Conservation (phyloP, 2,888 invertebrate genomes). For the Agrotis puta region DNA sequence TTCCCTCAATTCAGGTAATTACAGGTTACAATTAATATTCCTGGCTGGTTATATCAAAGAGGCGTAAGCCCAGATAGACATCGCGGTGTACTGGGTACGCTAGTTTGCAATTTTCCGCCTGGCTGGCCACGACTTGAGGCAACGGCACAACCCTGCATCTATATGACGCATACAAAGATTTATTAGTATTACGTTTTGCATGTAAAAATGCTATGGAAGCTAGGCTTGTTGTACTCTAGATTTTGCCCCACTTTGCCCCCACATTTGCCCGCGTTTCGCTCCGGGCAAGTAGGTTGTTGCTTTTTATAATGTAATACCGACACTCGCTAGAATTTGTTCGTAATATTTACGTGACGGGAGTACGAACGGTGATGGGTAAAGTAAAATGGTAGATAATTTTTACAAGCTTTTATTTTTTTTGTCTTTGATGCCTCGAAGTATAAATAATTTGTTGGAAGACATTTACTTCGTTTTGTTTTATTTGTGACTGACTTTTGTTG, state of each 20-base stretch:
- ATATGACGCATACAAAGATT: constrained; percentile 70
- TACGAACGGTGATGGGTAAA: constrained; percentile 53
- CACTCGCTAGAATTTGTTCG: constrained; percentile 54
- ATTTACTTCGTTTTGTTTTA: constrained; percentile 26
- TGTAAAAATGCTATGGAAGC: constrained; percentile 58
- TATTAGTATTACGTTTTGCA: constrained; percentile 69
- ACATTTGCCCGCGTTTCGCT: constrained; percentile 41
- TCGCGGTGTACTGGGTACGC: constrained; percentile 58
- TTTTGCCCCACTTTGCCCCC: constrained; percentile 53
- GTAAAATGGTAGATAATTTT: constrained; percentile 58
- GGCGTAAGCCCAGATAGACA: constrained; percentile 57
- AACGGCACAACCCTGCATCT: constrained; percentile 59
- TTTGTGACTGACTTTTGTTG: constrained; percentile 13
- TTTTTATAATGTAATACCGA: constrained; percentile 61
- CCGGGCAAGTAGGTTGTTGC: constrained; percentile 51
- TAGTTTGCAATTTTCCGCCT: constrained; percentile 74
- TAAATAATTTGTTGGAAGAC: constrained; percentile 48
- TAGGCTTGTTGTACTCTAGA: constrained; percentile 54
- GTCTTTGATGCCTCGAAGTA: constrained; percentile 44
- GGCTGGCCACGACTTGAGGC: constrained; percentile 68
- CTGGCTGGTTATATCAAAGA: constrained; percentile 50
- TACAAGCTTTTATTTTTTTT: constrained; percentile 51
- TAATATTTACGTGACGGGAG: constrained; percentile 57
- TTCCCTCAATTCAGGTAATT: constrained; percentile 52
- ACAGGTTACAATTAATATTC: constrained; percentile 60